Evolutionary conservation across 2,888 invertebrate species (phyloP).

Genomic region (Andrena camellia): DNA sequence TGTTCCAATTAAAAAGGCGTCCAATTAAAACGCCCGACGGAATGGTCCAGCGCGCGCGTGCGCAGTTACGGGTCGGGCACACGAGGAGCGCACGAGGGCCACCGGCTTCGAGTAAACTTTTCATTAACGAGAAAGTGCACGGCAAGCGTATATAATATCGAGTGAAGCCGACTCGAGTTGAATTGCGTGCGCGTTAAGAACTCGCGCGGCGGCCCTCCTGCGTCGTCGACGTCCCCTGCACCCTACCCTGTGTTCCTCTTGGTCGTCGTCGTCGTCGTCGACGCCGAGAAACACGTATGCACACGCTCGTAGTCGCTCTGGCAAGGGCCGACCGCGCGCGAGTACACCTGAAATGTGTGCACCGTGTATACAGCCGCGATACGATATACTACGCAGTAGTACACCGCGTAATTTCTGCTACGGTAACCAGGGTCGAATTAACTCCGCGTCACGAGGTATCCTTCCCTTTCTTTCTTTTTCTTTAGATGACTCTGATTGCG

Average conservation of each 20-base stretch:
- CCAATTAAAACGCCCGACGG: slow-evolving; percentile 73
- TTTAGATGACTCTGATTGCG: too few relatives aligned
- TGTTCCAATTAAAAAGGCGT: slow-evolving; percentile 76
- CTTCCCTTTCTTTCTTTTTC: background rate
- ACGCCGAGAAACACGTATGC: background rate
- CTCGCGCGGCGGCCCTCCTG: slow-evolving; percentile 22
- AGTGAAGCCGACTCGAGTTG: slow-evolving; percentile 55
- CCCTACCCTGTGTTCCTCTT: background rate
- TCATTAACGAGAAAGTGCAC: slow-evolving; percentile 78
- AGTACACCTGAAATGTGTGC: slow-evolving; percentile 49
- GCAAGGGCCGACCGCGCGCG: slow-evolving; percentile 34
- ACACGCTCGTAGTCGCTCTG: background rate
- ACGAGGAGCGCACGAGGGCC: slow-evolving; percentile 6
- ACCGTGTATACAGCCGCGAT: slow-evolving; percentile 38
- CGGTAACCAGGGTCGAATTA: slow-evolving; percentile 58
- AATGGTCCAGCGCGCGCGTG: slow-evolving; percentile 21
- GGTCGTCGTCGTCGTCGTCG: slow-evolving; percentile 3
- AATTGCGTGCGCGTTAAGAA: slow-evolving; percentile 61
- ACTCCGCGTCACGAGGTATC: background rate
- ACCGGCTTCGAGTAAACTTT: slow-evolving; percentile 66
- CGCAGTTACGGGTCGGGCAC: background rate
- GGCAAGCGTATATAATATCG: slow-evolving; percentile 49
- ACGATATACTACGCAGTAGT: slow-evolving; percentile 40
- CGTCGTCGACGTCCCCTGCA: slow-evolving; percentile 1
- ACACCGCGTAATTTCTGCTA: slow-evolving; percentile 58